Evolutionary conservation across 2,797 vertebrate genomes (phyloP), one percentile per base, ranked within the genome.

Genomic region (Jordanella pulchra): DNA sequence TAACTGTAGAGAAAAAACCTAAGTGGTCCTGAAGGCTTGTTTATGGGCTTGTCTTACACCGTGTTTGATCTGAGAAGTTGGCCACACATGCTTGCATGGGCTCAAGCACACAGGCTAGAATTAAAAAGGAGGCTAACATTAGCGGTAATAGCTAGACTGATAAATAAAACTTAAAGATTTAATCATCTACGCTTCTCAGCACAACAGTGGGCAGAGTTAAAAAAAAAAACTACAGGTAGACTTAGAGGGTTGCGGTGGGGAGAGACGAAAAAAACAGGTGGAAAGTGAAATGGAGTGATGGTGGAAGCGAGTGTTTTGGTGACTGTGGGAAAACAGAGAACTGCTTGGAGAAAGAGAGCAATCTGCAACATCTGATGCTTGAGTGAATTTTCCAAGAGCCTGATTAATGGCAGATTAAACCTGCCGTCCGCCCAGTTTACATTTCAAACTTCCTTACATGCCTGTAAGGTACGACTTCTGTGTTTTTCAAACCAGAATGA

Each of bases 21-120:
- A 95, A 97, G 87, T 96, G 94, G 82, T 94, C 94, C 93, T 96
- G 95, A 97, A 96, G 88, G 94, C 76, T 94, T 96, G 95, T 96
- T 91, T 96, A 95, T 91, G 91, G 86, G 94, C 90, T 96, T 92
- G 85, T 93, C 93, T 96, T 96, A 94, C 92, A 92, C 86, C 78
- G 90, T 69, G 93, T 95, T 96, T 96, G 94, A 96, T 95, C 93
- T 94, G 86, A 87, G 81, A 76, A 80, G 74, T 73, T 85, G 85
- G 89, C 86, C 91, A 89, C 89, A 89, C 89, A 89, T 90, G 85
- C 92, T 92, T 91, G 93, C 89, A 82, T 89, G 86, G 79, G 92
- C 77, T 63, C 60, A 63, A 63, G 78, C 76, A 73, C 63, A 72
- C 69, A 71, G 3, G 21, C 81, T 67, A 60, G 39, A 28, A 45